Conservation (phyloP, 2,113 vertebrate species). For the Haplotaxodon microlepis region DNA sequence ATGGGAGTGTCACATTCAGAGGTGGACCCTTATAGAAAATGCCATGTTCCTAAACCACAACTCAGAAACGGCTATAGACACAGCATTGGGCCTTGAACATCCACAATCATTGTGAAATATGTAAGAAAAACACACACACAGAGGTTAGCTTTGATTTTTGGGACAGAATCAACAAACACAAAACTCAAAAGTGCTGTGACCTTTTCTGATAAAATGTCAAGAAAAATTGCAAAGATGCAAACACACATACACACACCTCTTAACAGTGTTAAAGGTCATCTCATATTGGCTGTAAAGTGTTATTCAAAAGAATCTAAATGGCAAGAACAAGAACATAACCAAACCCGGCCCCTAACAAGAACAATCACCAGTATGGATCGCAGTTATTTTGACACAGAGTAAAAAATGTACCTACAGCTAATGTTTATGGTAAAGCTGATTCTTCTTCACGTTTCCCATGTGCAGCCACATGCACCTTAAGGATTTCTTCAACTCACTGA, state of each 20-base stretch:
- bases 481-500: background rate
- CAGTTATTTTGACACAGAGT: background rate
- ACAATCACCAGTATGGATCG: background rate
- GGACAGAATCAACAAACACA: constrained; percentile 21
- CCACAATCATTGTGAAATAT: background rate
- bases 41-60: background rate
- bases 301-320: constrained; percentile 7
- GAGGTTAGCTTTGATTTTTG: background rate
- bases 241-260: background rate
- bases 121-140: background rate
- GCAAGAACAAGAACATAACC: background rate
- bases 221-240: constrained; percentile 1
- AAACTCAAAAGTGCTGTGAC: constrained; percentile 32
- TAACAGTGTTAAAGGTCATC: constrained; percentile 20
- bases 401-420: background rate
- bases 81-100: background rate
- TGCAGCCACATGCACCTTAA: background rate
- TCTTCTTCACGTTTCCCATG: background rate
- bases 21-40: background rate
- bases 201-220: constrained; percentile 51
- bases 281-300: background rate
- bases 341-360: background rate
- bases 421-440: background rate
- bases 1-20: background rate
- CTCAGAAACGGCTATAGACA: background rate